phyloP scores from a whole-genome alignment of 1,140 invertebrate genomes.

The Rhysida immarginata region DNA sequence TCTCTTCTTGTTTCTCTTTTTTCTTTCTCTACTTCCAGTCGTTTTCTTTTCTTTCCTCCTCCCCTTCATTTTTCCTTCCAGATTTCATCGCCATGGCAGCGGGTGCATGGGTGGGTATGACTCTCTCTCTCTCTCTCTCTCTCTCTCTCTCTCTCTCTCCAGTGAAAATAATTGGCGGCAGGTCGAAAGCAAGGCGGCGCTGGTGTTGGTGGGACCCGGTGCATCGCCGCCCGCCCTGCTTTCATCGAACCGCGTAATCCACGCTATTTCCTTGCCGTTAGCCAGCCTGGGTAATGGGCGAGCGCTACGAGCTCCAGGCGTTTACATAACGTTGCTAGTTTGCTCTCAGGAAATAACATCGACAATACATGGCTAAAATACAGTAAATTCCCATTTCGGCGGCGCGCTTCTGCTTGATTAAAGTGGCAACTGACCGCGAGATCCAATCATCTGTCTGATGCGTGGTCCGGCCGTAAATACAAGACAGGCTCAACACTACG shows the following conservation, averaged over 20 bases:
- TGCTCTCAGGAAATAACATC: slow-evolving; percentile 1
- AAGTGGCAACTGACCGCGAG: slow-evolving; percentile 7
- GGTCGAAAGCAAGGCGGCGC: no score
- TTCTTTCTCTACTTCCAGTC: no score
- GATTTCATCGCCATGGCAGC: no score
- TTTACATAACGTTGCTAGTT: slow-evolving; percentile 3
- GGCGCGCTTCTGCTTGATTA: slow-evolving; percentile 6
- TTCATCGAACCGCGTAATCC: slow-evolving; percentile 5
- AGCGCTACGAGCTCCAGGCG: neutral
- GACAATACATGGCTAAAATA: slow-evolving; percentile 4
- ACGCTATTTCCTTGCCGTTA: slow-evolving; percentile 4
- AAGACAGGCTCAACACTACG: neutral
- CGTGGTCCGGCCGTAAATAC: slow-evolving; percentile 3
- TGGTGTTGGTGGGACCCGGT: no score
- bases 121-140: no score
- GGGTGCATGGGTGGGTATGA: no score
- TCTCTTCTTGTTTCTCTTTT: no score
- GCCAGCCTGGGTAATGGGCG: neutral
- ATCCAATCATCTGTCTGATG: slow-evolving; percentile 9
- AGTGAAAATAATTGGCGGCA: no score
- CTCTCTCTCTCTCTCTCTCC: no score
- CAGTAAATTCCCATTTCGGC: slow-evolving; percentile 8
- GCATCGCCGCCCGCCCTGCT: neutral
- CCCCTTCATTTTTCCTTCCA: no score
- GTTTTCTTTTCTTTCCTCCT: no score